Evolutionary conservation across 23 tunicate species (phyloP), one percentile per base, ranked within the genome.

Genomic region (Halocynthia aurantium): DNA sequence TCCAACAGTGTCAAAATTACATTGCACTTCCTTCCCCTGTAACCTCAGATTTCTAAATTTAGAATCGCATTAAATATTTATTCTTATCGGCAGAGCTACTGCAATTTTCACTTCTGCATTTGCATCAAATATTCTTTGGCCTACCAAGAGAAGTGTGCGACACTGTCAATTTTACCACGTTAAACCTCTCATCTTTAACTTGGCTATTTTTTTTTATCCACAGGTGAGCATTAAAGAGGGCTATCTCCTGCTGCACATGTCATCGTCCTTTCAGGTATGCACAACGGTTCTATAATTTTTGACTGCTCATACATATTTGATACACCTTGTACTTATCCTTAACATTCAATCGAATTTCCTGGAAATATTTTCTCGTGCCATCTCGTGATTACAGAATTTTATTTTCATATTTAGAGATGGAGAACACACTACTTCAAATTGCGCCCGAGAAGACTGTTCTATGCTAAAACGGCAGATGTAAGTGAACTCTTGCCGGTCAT

Each of bases 191-290:
- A 31, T 5, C 12, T 18, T 76, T 50, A 11, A 12, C 75, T 31
- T 55, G 18, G 22, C 19, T 22, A 65, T 22, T 67, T 53, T 63
- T 10, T 80, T 10, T 65, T 20, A 31, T 31, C 44, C 44, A 11
- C 92, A 92, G 98, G 85, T 76, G 20, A 87, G 92, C 82, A 85
- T 92, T 51, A 92, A 92, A 62, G 98, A 92, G 62, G 98, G 98
- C 67, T 86, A 73, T 61, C 63, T 92, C n/a, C 66, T 86, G 62
- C 89, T 87, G 52, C 98, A 85, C 53, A 71, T 84, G 7, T 70
- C 93, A 8, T 81, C 85, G 12, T 86, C 98, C 7, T 92, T 92
- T 73, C 98, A 92, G 82, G 98, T 92, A 50, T 56, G 87, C 17
- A 56, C 12, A n/a, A 8, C 64, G 31, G 51, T 22, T 10, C 11